Conservation (phyloP, 2,797 vertebrate species). For the Ceryle rudis region DNA sequence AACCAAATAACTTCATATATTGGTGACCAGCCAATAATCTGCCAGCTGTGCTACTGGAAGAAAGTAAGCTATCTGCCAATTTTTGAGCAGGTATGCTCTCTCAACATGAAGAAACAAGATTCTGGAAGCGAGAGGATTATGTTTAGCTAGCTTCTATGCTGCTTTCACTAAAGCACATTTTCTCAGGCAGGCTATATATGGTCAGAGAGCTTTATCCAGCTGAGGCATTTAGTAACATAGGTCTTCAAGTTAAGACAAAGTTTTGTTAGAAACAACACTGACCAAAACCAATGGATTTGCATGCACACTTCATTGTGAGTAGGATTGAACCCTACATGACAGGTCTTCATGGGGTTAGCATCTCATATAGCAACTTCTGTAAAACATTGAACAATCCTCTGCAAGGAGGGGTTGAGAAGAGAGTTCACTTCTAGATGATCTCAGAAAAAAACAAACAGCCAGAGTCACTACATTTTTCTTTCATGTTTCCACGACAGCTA, state of each 20-base stretch:
- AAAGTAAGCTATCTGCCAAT: neutral
- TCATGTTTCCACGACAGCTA: neutral
- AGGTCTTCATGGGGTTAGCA: neutral
- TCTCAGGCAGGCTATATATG: conserved; percentile 7
- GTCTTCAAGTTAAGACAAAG: neutral
- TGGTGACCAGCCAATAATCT: neutral
- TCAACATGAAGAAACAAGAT: neutral
- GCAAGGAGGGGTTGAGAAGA: neutral
- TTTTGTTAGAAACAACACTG: neutral
- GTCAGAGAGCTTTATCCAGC: neutral
- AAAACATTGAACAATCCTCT: neutral
- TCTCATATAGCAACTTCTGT: neutral
- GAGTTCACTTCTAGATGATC: neutral
- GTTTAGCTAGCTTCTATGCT: neutral
- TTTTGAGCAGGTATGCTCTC: neutral
- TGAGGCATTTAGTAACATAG: neutral
- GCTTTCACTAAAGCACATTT: neutral
- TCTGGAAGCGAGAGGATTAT: neutral
- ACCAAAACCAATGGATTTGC: neutral
- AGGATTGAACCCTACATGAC: neutral
- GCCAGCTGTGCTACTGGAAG: neutral
- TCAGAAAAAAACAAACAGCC: neutral
- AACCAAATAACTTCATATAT: neutral
- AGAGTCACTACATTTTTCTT: neutral
- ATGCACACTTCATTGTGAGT: neutral